Conservation (phyloP, 2,888 invertebrate genomes). For the Willowsia nigromaculata region DNA sequence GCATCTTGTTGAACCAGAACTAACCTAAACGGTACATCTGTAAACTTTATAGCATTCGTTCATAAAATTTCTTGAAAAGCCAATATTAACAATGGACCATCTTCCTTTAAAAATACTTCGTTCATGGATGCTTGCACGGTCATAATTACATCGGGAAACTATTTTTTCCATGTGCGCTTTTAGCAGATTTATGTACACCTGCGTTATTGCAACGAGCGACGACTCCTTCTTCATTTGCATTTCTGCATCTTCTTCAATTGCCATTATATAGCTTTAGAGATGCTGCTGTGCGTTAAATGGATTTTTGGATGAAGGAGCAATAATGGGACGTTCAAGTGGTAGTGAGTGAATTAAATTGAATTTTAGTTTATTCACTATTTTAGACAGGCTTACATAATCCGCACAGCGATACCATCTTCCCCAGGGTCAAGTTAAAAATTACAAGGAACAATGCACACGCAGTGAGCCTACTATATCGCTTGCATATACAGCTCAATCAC, state of each 20-base stretch:
- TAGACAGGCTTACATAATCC: background rate
- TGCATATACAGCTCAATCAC: background rate
- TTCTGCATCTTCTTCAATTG: background rate
- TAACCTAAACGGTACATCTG: background rate
- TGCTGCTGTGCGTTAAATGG: background rate
- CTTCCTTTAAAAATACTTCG: background rate
- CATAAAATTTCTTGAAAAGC: background rate
- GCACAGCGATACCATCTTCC: background rate
- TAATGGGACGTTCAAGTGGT: background rate
- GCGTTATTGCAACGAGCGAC: background rate
- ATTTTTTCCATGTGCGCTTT: background rate
- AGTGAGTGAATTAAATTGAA: background rate
- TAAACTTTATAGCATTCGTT: background rate
- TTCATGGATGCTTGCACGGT: background rate
- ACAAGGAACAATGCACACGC: background rate
- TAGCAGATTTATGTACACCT: background rate
- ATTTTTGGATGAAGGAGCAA: background rate
- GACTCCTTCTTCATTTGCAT: background rate
- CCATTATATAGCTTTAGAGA: background rate
- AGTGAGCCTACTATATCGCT: background rate
- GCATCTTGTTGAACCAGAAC: too few species aligned
- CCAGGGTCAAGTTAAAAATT: constrained; percentile 21
- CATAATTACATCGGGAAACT: background rate
- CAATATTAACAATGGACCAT: background rate
- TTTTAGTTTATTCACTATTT: background rate